These are phyloP conservation scores for Gobio gobio DNA, from an alignment of 2,113 vertebrate species.

Conservation along the genomic window DNA sequence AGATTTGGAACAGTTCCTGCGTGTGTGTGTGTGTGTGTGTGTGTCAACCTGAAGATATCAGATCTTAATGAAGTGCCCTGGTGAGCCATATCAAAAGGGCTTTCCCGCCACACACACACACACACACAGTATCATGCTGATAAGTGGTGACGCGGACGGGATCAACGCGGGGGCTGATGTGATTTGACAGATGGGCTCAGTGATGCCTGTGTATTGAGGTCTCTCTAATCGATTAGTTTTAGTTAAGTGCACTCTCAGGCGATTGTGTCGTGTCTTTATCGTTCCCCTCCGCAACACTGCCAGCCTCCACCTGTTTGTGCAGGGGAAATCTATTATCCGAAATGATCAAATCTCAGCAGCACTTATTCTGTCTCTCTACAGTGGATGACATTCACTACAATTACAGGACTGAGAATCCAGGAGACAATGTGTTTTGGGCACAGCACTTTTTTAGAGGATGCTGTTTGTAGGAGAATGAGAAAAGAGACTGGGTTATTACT, in stretches of 20 bases:
- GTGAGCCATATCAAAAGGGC: conserved; percentile 66
- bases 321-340: conserved; percentile 53
- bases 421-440: conserved; percentile 48
- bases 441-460: conserved; percentile 54
- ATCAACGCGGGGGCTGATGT: conserved; percentile 55
- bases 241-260: conserved; percentile 62
- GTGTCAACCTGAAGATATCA: not conserved
- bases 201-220: conserved; percentile 50
- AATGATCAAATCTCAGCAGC: conserved; percentile 57
- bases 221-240: conserved; percentile 61
- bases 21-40: not conserved
- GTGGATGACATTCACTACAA: conserved; percentile 58
- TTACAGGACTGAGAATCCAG: conserved; percentile 34
- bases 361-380: conserved; percentile 55
- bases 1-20: not conserved
- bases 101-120: conserved; percentile 47
- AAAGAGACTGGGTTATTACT: conserved; percentile 58
- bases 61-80: conserved; percentile 57
- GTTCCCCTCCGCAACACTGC: conserved; percentile 50
- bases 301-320: conserved; percentile 41
- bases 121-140: conserved; percentile 53
- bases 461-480: conserved; percentile 55
- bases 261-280: conserved; percentile 54
- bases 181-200: conserved; percentile 62
- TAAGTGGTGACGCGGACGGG: conserved; percentile 53